These are phyloP conservation scores for Elephas maximus DNA, from an alignment of 2,113 vertebrate genomes.

Conservation along the genomic window DNA sequence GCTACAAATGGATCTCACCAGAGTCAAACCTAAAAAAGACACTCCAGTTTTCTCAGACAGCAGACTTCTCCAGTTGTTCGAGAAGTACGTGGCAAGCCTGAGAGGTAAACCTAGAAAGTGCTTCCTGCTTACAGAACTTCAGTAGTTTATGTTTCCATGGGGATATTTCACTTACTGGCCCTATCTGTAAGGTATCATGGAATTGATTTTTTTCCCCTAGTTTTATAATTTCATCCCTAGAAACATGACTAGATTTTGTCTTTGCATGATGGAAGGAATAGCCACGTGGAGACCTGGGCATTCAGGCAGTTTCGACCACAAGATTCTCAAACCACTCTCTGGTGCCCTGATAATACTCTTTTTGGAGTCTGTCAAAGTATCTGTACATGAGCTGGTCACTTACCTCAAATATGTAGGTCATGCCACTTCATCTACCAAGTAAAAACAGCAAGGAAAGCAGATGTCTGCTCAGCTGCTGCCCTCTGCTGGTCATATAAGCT, in stretches of 20 bases:
- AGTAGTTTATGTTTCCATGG: background rate
- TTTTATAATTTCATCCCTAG: constrained; percentile 42
- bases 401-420: background rate
- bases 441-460: background rate
- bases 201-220: background rate
- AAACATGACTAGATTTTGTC: background rate
- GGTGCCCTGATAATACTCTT: background rate
- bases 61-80: background rate
- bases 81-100: background rate
- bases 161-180: background rate
- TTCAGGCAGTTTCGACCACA: constrained; percentile 72
- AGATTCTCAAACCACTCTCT: constrained; percentile 37
- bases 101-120: background rate
- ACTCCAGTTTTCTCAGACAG: background rate
- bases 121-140: background rate
- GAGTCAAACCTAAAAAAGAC: background rate
- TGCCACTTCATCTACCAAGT: background rate
- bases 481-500: constrained; percentile 73
- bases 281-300: constrained; percentile 60
- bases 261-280: background rate
- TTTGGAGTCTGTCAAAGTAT: constrained; percentile 68
- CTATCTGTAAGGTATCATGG: background rate
- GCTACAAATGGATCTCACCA: background rate
- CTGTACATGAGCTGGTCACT: constrained; percentile 28
- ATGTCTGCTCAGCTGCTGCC: constrained; percentile 79